Evolutionary conservation across 2,113 vertebrate species (phyloP).

Genomic region (Nesogale talazaci): DNA sequence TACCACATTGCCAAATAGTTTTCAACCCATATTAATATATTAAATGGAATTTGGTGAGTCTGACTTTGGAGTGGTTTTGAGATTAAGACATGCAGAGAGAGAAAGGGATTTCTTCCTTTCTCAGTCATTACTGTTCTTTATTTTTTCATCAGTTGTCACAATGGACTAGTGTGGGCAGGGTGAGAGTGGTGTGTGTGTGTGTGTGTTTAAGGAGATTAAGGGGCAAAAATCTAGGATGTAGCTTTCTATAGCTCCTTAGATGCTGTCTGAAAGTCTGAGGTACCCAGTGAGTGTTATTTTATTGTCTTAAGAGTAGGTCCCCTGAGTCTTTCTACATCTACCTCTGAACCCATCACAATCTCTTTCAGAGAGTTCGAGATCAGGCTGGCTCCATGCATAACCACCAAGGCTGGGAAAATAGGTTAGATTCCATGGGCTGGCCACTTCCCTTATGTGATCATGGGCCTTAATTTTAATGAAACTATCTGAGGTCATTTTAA

Average conservation of each 20-base stretch:
- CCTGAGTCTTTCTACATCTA: not conserved
- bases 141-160: not conserved
- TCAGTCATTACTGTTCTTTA: not conserved
- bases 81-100: slow-evolving; percentile 33
- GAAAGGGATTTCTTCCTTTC: not conserved
- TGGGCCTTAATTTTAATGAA: slow-evolving; percentile 38
- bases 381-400: not conserved
- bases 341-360: not conserved
- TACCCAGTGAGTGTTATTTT: accelerated
- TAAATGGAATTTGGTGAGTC: slow-evolving; percentile 41
- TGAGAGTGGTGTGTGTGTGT: not conserved
- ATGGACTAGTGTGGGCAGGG: not conserved
- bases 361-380: not conserved
- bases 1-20: slow-evolving; percentile 37
- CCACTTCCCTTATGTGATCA: not conserved
- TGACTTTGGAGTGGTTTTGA: slow-evolving; percentile 49
- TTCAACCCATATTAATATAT: slow-evolving; percentile 55
- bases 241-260: not conserved
- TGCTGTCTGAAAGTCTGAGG: not conserved
- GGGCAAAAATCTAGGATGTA: not conserved
- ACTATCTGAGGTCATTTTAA: not conserved
- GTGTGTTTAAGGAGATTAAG: not conserved
- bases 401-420: not conserved
- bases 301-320: too few species aligned
- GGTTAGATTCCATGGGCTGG: not conserved